Evolutionary conservation across 2,113 vertebrate genomes (phyloP).

Genomic region (Coryphaenoides rupestris): DNA sequence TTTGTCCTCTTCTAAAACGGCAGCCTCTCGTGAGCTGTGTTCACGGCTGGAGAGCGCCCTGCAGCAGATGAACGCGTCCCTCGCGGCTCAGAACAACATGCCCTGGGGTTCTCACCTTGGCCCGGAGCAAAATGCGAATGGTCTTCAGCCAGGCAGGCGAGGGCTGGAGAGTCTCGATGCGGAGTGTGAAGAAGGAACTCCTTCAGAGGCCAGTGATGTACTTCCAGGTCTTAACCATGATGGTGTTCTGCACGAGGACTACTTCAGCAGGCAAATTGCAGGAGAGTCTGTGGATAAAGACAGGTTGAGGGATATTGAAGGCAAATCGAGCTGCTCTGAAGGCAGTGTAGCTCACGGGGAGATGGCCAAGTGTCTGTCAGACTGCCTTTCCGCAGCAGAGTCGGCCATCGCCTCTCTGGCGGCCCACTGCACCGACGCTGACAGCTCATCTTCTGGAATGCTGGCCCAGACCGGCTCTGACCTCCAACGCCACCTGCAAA

Average conservation of each 20-base stretch:
- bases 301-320: too few relatives aligned
- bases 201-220: conserved; percentile 29
- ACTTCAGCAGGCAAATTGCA: not conserved
- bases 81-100: conserved; percentile 12
- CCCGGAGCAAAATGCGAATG: conserved; percentile 39
- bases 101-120: conserved; percentile 6
- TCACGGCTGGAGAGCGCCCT: conserved; percentile 50
- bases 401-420: conserved; percentile 56
- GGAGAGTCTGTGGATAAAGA: conserved; percentile 17
- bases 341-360: conserved; percentile 18
- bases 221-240: not conserved
- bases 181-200: conserved; percentile 57
- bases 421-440: conserved; percentile 40
- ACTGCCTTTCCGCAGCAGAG: conserved; percentile 62
- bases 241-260: conserved; percentile 15
- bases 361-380: conserved; percentile 36
- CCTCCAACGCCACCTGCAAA: conserved; percentile 58
- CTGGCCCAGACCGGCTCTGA: conserved; percentile 25
- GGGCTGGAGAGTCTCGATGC: conserved; percentile 54
- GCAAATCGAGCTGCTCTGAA: not conserved
- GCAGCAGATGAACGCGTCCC: conserved; percentile 21
- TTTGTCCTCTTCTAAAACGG: conserved; percentile 6
- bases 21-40: conserved; percentile 45
- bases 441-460: conserved; percentile 11
- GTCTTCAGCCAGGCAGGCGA: conserved; percentile 63